Conservation (phyloP, 2,113 vertebrate genomes). For the Lasiurus borealis region DNA sequence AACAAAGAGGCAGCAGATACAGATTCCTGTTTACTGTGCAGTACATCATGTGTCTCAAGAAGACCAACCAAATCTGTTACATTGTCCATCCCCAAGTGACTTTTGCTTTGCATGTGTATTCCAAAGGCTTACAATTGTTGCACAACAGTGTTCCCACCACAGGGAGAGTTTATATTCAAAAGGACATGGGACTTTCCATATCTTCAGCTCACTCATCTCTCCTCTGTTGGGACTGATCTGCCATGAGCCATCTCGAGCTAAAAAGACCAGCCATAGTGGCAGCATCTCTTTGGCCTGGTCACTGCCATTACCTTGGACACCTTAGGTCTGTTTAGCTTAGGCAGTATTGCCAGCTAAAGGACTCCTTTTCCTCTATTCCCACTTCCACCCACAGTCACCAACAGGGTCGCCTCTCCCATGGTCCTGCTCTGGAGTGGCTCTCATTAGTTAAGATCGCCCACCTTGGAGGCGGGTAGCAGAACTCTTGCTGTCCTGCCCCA, state of each 20-base stretch:
- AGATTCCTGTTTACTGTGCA: slow-evolving; percentile 41
- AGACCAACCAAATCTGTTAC: slow-evolving; percentile 55
- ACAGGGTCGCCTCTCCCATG: too few species aligned
- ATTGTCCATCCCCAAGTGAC: slow-evolving; percentile 70
- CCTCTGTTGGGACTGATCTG: slow-evolving; percentile 10
- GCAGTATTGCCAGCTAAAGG: too few species aligned
- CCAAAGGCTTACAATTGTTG: slow-evolving; percentile 72
- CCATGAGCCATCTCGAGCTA: neutral
- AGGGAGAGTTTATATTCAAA: slow-evolving; percentile 49
- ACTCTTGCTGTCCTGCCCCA: too few species aligned
- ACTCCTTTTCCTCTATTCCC: neutral
- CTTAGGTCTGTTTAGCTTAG: neutral
- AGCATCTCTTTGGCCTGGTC: neutral
- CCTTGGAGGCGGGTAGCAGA: neutral
- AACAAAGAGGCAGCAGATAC: slow-evolving; percentile 42
- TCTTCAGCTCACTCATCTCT: neutral
- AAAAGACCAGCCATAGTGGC: neutral
- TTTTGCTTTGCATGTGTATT: slow-evolving; percentile 76
- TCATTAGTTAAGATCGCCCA: neutral
- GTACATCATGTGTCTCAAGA: slow-evolving; percentile 40
- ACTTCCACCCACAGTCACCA: neutral
- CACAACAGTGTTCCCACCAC: slow-evolving; percentile 59
- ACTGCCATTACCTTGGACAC: neutral
- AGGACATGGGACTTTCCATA: slow-evolving; percentile 54
- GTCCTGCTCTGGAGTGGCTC: too few species aligned